phyloP scores from a whole-genome alignment of 1,140 invertebrate species.

The Hirudo medicinalis region DNA sequence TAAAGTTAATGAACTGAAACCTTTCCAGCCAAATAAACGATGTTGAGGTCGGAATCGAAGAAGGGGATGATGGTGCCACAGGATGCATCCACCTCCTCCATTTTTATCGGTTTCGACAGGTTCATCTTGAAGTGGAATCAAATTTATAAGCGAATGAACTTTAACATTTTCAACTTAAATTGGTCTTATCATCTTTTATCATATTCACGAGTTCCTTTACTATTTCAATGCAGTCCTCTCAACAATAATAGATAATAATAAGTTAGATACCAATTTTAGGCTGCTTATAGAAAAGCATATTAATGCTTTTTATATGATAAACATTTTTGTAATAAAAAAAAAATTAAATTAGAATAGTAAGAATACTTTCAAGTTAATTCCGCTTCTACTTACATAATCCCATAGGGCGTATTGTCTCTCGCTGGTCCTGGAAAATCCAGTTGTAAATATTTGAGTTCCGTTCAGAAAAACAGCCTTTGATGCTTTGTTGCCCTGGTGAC shows the following conservation, averaged over 20 bases:
- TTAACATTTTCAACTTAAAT: background rate
- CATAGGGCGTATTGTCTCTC: conserved; percentile 77
- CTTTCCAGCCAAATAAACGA: conserved; percentile 90
- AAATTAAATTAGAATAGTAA: background rate
- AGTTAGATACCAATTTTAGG: background rate
- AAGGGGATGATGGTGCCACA: conserved; percentile 83
- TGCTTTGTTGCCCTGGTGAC: conserved; percentile 75
- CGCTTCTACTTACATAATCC: conserved; percentile 49
- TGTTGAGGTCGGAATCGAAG: conserved; percentile 78
- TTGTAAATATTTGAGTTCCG: conserved; percentile 61
- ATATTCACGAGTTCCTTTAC: no score
- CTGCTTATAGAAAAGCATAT: background rate
- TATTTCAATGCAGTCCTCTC: no score
- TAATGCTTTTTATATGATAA: background rate
- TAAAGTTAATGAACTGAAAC: conserved; percentile 42
- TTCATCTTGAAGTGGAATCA: conserved; percentile 53
- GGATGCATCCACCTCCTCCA: conserved; percentile 74
- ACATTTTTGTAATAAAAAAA: background rate
- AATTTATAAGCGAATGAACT: background rate
- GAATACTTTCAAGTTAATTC: background rate
- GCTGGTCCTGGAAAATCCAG: conserved; percentile 75
- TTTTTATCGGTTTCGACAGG: conserved; percentile 56
- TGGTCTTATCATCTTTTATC: background rate
- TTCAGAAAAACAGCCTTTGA: conserved; percentile 79
- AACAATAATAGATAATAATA: no score